A percentile compares a stretch with the other conserved stretches of the same genome.
phyloP scores from a whole-genome alignment of 2,888 invertebrate species.

The Danaus chrysippus region DNA sequence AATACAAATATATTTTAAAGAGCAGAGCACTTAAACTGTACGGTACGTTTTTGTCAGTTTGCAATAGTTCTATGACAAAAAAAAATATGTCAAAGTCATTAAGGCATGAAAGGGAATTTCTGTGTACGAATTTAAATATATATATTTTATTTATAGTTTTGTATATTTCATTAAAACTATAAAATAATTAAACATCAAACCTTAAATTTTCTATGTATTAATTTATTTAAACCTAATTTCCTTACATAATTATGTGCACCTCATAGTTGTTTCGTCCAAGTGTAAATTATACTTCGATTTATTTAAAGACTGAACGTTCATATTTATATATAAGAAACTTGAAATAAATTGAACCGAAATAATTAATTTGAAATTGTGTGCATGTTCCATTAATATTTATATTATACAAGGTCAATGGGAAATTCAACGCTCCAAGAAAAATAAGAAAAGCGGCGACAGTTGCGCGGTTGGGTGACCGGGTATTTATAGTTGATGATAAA shows the following conservation, averaged over 20 bases:
- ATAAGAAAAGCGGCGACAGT: conserved; percentile 54
- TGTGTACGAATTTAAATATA: neutral
- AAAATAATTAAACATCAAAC: too few species aligned
- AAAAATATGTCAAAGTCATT: neutral
- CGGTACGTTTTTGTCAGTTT: neutral
- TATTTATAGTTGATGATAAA: conserved; percentile 67
- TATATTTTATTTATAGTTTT: too few species aligned
- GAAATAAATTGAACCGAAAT: neutral
- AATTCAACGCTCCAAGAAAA: conserved; percentile 57
- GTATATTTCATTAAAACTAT: too few species aligned
- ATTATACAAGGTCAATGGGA: conserved; percentile 63
- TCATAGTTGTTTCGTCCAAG: too few species aligned
- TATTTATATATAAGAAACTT: neutral
- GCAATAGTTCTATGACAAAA: neutral
- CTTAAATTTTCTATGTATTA: too few species aligned
- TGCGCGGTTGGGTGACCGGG: conserved; percentile 53
- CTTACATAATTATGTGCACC: too few species aligned
- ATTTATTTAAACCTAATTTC: too few species aligned
- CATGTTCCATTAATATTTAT: conserved; percentile 43
- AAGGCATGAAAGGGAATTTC: too few species aligned
- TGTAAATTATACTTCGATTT: too few species aligned
- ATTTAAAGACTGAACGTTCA: neutral
- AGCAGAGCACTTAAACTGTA: conserved; percentile 15
- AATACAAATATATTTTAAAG: conserved; percentile 50
- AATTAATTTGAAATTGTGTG: conserved; percentile 24